Evolutionary conservation across 2,797 vertebrate genomes (phyloP), one percentile per base, ranked within the genome.

Genomic region (Miichthys miiuy): DNA sequence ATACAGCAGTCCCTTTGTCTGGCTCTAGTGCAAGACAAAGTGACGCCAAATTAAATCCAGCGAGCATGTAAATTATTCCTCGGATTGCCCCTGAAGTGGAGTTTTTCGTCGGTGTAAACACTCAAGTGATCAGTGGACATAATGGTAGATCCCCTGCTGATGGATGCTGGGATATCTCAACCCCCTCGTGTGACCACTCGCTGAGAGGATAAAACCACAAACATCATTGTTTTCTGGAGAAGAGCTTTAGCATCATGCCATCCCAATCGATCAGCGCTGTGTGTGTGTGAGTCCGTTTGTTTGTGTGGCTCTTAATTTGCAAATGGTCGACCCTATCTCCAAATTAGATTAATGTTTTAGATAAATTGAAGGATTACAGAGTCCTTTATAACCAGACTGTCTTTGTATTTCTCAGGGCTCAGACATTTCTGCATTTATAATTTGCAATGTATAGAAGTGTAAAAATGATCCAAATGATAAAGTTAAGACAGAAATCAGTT

Each of bases 191-290:
- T 27, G 75, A 63, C 71, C 58, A 1, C 88, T 80, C 20, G 17
- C 83, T 63, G 81, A 68, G 86, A 81, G 64, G 82, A 82, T 88
- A 69, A 87, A 83, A 56, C 73, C 78, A 68, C 63, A 73, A 75
- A 61, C 60, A 58, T 68, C 44, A 51, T 44, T 52, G 55, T 78
- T 73, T 72, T 82, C n/a, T 18, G 61, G 42, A 61, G 70, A 18
- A 34, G 23, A 20, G 63, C 21, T 66, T 67, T 27, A 46, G 55
- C 62, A 55, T 50, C n/a, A 0, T 23, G 25, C 34, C 34, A 6
- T 63, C 71, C 55, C 13, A 34, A 52, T 79, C 16, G 14, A 60
- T 66, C 21, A 11, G 14, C n/a, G 1, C 27, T n/a, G 16, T 64
- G 25, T 63, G 27, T 48, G 11, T 50, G 27, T 65, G 18, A 63